Conservation (phyloP, 2,797 vertebrate species). For the Poecilia velifera region DNA sequence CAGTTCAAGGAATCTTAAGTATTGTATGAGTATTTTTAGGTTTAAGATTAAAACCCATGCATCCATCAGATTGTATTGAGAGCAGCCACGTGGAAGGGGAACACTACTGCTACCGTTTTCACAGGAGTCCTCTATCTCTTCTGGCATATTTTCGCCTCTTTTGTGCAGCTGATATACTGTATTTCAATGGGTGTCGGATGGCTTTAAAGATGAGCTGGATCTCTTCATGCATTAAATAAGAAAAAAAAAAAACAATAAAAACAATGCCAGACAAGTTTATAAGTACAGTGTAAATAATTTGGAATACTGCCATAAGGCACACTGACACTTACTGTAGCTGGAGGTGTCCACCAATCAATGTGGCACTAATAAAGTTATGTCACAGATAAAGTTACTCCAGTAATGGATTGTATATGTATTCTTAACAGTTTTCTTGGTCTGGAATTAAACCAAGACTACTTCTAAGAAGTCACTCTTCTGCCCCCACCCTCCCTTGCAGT, state of each 20-base stretch:
- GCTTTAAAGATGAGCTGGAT: constrained; percentile 36
- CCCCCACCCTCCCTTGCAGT: neutral
- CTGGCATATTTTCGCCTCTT: constrained; percentile 40
- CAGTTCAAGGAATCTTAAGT: constrained; percentile 61
- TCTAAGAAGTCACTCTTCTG: constrained; percentile 12
- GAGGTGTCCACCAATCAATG: constrained; percentile 29
- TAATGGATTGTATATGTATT: constrained; percentile 45
- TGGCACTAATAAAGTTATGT: constrained; percentile 37
- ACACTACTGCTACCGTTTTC: constrained; percentile 54
- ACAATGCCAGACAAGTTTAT: constrained; percentile 44
- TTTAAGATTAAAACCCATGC: constrained; percentile 61
- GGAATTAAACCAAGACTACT: constrained; percentile 15
- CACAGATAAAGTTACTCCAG: constrained; percentile 24
- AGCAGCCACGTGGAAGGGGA: constrained; percentile 57
- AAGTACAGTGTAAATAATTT: constrained; percentile 52
- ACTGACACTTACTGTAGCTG: constrained; percentile 44
- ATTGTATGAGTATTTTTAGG: constrained; percentile 71
- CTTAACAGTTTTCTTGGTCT: constrained; percentile 31
- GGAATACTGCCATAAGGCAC: constrained; percentile 52
- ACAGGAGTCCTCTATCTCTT: constrained; percentile 53
- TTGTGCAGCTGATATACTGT: constrained; percentile 46
- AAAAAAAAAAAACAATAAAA: constrained; percentile 40
- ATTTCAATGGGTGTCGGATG: constrained; percentile 35
- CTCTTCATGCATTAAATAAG: constrained; percentile 54
- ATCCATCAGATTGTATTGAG: constrained; percentile 67